Evolutionary conservation across 2,888 invertebrate genomes (phyloP).

Genomic region (Endomychus coccineus): DNA sequence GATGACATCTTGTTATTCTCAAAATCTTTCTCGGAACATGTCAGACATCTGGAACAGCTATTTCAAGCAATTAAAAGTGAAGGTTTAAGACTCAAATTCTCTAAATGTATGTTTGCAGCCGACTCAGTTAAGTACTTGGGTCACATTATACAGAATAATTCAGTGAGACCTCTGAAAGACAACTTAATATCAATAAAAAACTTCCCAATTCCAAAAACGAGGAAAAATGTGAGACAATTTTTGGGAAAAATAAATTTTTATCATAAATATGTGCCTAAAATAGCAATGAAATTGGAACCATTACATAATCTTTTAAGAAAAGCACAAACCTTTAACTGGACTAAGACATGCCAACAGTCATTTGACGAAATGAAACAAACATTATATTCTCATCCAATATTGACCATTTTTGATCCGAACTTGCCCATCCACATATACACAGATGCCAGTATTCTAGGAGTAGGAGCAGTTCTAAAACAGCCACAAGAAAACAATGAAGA

Average conservation of each 20-base stretch:
- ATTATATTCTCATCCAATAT: constrained; percentile 21
- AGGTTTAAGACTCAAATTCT: constrained; percentile 17
- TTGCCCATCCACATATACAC: constrained; percentile 23
- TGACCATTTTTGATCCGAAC: too few relatives aligned
- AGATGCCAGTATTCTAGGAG: constrained; percentile 24
- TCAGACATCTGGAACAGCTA: constrained; percentile 14
- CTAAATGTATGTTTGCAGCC: constrained; percentile 14
- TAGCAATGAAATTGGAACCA: constrained; percentile 18
- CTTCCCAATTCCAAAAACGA: constrained; percentile 14
- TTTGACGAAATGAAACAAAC: constrained; percentile 10
- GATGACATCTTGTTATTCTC: constrained; percentile 25
- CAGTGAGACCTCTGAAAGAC: constrained; percentile 15
- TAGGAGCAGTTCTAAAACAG: constrained; percentile 26
- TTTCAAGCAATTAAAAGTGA: constrained; percentile 14
- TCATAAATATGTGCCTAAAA: constrained; percentile 17
- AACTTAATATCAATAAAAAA: constrained; percentile 15
- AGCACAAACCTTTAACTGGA: constrained; percentile 20
- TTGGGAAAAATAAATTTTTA: constrained; percentile 16
- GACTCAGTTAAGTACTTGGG: constrained; percentile 15
- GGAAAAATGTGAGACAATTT: constrained; percentile 18
- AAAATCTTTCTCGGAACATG: constrained; percentile 19
- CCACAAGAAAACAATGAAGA: constrained; percentile 5
- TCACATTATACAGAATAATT: constrained; percentile 14
- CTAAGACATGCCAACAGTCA: constrained; percentile 18
- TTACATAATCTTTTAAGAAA: constrained; percentile 21